A percentile compares a stretch with the other conserved stretches of the same genome.
phyloP scores from a whole-genome alignment of 2,113 vertebrate genomes.

The Grammomys dolichurus region DNA sequence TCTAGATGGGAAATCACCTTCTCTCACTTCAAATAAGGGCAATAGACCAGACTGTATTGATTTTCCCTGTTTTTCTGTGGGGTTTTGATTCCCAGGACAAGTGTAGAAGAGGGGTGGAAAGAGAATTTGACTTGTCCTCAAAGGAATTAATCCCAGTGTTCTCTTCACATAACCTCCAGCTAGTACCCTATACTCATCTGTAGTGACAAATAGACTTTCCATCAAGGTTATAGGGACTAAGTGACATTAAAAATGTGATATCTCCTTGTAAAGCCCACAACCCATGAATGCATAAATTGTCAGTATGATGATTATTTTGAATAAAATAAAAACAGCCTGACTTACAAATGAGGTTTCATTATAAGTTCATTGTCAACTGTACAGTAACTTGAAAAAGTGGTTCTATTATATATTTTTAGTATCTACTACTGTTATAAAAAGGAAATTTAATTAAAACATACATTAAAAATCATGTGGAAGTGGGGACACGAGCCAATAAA shows the following conservation, averaged over 20 bases:
- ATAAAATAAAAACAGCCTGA: conserved; percentile 46
- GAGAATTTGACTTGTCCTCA: not conserved
- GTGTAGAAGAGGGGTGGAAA: not conserved
- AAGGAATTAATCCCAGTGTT: conserved; percentile 47
- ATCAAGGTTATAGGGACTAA: conserved; percentile 57
- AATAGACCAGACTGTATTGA: conserved; percentile 20
- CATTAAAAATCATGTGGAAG: conserved; percentile 81
- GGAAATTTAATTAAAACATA: conserved; percentile 83
- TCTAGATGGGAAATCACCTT: conserved; percentile 42
- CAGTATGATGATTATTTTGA: conserved; percentile 11
- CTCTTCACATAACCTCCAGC: conserved; percentile 27
- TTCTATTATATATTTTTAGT: conserved; percentile 62
- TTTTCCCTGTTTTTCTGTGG: conserved; percentile 21
- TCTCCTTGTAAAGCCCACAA: conserved; percentile 52
- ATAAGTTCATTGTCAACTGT: conserved; percentile 64
- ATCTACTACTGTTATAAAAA: conserved; percentile 72
- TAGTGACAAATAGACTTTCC: conserved; percentile 22
- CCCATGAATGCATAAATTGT: conserved; percentile 23
- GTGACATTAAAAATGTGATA: conserved; percentile 63
- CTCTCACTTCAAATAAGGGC: conserved; percentile 25
- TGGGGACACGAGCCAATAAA: conserved; percentile 79
- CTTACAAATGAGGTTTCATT: conserved; percentile 64
- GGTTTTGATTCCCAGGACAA: conserved; percentile 16
- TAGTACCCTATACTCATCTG: conserved; percentile 35
- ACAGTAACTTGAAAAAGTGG: conserved; percentile 70